These are phyloP conservation scores for Gnathonemus longibarbis DNA, from an alignment of 2,113 vertebrate species.

Conservation along the genomic window DNA sequence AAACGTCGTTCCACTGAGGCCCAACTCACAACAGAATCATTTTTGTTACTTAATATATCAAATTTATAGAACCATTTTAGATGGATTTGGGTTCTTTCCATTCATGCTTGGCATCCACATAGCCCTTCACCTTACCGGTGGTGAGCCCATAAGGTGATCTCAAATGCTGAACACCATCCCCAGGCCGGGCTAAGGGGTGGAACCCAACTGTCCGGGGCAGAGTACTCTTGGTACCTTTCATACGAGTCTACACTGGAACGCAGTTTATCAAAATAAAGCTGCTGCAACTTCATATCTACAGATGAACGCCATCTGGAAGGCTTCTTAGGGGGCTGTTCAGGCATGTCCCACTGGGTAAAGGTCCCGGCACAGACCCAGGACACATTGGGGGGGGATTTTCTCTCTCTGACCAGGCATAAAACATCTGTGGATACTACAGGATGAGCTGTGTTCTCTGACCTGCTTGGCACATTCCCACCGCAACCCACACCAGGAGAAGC, in stretches of 20 bases:
- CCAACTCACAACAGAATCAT: not conserved
- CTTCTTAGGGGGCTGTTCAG: not conserved
- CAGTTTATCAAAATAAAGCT: not conserved
- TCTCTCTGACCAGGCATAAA: not conserved
- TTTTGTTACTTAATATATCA: not conserved
- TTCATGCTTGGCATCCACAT: not conserved
- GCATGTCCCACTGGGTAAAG: not conserved
- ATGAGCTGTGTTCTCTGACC: not conserved
- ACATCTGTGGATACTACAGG: not conserved
- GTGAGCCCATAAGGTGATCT: not conserved
- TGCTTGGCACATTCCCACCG: not conserved
- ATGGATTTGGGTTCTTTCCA: not conserved
- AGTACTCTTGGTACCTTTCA: not conserved
- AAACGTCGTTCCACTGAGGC: not conserved
- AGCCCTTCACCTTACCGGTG: not conserved
- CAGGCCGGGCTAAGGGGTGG: not conserved
- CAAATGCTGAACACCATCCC: not conserved
- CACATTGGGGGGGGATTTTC: not conserved
- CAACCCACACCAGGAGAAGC: not conserved
- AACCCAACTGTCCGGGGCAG: not conserved
- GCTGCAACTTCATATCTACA: not conserved
- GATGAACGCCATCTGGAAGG: not conserved
- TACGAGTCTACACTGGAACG: not conserved
- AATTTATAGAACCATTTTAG: not conserved
- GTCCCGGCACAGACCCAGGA: not conserved